Conservation (phyloP, 2,113 vertebrate genomes). For the Crotalus helleri region DNA sequence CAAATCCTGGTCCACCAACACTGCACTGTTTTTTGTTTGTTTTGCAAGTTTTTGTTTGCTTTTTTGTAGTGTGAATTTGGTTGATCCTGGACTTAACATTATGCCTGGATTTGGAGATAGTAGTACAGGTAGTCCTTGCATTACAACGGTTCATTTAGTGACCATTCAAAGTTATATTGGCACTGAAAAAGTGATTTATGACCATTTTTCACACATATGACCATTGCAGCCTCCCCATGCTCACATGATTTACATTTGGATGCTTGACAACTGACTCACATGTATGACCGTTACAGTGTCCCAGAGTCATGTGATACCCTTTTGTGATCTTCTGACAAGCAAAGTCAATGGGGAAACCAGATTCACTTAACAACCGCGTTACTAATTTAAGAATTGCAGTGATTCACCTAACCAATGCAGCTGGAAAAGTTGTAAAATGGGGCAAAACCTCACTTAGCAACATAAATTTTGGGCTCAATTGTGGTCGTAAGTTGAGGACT, state of each 20-base stretch:
- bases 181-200: background rate
- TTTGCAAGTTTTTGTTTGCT: background rate
- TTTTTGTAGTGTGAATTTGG: background rate
- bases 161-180: background rate
- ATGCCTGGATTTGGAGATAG: background rate
- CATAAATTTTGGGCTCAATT: background rate
- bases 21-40: background rate
- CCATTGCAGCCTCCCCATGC: background rate
- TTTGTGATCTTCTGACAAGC: background rate
- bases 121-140: background rate
- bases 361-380: background rate
- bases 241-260: background rate
- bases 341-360: background rate
- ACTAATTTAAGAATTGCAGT: background rate
- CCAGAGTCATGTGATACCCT: background rate
- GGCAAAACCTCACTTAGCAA: background rate
- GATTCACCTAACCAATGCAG: background rate
- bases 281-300: background rate
- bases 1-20: background rate
- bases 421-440: background rate
- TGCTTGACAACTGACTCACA: background rate
- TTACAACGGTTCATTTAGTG: background rate
- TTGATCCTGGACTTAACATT: background rate
- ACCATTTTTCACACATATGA: background rate
- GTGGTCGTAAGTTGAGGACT: background rate